Base-by-base conservation (phyloP, 2,888 invertebrate species). In the Polymixis flavicincta region DNA sequence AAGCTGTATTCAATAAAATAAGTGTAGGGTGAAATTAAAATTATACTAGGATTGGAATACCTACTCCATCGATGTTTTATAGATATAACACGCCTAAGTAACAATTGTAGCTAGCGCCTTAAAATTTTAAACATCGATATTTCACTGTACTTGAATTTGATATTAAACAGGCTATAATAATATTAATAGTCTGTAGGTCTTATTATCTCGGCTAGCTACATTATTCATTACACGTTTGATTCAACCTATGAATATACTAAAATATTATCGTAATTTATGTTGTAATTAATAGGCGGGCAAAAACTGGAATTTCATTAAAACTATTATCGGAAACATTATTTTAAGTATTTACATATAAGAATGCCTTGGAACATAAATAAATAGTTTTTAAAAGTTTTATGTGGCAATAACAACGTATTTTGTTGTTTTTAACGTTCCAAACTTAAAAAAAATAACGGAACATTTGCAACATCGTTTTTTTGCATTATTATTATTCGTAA, bases 231-330 rank as follows among this genome's bases (percentile, higher is more conserved):
- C 28, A 71, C 9, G 37, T 76, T 73, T 59, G 81, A 63, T 76
- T 74, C 59, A 72, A 83, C 65, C 74, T 81, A 77, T 78, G 32
- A 63, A 80, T 61, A 84, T n/a, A 68, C 42, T 86, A 71, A 71
- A 69, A 28, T 83, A 72, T 60, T 80, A 66, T 28, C 48, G 25
- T 63, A 65, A 74, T 71, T 42, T 76, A 83, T 76, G 76, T 80
- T 83, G 79, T 82, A 84, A 83, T 83, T 83, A 83, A 82, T 89
- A 89, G 89, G 89, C 89, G 89, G 89, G 88, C 70, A 84, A 88
- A 88, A 80, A 84, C 79, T 89, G 89, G 89, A 89, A 89, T 89
- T 84, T 82, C 54, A 78, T 81, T 86, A 71, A 78, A 85, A 72
- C 80, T 85, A 85, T 67, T 68, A 76, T 73, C 60, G 70, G 50